Conservation (phyloP, 2,113 vertebrate species). For the Limnothrissa miodon region DNA sequence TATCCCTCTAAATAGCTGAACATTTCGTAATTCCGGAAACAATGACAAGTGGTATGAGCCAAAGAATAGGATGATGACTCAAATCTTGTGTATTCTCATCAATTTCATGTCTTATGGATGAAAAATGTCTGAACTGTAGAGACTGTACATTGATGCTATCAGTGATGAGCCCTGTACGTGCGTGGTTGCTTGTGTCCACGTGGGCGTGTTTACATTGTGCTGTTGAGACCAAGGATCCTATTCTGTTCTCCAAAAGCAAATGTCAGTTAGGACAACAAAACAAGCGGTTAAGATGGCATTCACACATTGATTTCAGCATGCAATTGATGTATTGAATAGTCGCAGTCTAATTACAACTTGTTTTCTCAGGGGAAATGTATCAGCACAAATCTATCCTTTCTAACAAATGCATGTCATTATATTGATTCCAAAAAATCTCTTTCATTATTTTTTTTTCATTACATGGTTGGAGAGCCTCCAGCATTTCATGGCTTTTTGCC, state of each 20-base stretch:
- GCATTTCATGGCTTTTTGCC: background rate
- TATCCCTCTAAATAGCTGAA: background rate
- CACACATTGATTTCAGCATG: too few species aligned
- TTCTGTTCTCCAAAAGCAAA: too few species aligned
- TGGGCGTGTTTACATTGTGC: too few species aligned
- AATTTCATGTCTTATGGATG: background rate
- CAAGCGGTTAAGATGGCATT: too few species aligned
- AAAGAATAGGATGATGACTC: background rate
- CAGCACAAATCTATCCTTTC: background rate
- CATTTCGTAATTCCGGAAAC: background rate
- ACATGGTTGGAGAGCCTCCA: background rate
- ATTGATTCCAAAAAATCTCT: background rate
- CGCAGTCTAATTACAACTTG: background rate
- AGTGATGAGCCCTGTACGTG: background rate
- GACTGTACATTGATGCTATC: slow-evolving; percentile 2
- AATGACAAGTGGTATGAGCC: background rate
- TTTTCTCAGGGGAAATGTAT: background rate
- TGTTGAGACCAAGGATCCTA: too few species aligned
- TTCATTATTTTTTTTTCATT: background rate
- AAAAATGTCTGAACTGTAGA: background rate
- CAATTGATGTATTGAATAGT: background rate
- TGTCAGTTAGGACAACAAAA: too few species aligned
- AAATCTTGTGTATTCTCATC: background rate
- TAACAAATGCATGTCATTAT: background rate
- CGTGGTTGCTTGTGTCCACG: background rate